phyloP scores from a whole-genome alignment of 1,140 invertebrate species.

The Drosophila bocki region DNA sequence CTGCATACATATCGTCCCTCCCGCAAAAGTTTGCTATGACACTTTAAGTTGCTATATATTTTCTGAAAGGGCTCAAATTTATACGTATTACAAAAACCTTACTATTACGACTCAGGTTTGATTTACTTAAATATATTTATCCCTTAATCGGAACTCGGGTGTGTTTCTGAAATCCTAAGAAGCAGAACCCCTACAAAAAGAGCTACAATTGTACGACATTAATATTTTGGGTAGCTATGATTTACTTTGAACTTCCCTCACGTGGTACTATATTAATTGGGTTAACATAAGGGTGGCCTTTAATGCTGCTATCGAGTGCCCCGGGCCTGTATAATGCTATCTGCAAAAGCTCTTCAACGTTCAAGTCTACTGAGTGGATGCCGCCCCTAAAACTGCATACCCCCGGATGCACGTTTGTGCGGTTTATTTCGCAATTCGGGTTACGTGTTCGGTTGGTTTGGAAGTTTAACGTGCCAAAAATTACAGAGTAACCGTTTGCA shows the following conservation, averaged over 20 bases:
- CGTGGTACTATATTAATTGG: not conserved
- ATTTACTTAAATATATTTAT: not conserved
- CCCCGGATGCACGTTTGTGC: conserved; percentile 51
- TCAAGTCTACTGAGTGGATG: conserved; percentile 66
- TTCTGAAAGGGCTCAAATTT: not conserved
- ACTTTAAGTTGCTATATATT: conserved; percentile 20
- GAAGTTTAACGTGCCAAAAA: conserved; percentile 66
- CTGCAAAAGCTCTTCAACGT: conserved; percentile 36
- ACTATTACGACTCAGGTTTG: not conserved
- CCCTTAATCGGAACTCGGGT: not conserved
- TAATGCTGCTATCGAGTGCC: conserved; percentile 11
- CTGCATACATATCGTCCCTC: conserved; percentile 4
- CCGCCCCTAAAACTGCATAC: conserved; percentile 2
- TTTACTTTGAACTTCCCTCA: conserved; percentile 2
- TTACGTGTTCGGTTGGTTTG: conserved; percentile 67
- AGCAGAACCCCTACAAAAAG: no score
- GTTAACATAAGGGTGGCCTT: conserved; percentile 3
- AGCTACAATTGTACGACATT: not conserved
- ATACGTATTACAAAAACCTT: not conserved
- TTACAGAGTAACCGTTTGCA: conserved; percentile 36
- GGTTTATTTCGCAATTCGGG: conserved; percentile 76
- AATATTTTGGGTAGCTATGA: not conserved
- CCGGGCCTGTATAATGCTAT: not conserved
- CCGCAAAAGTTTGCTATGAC: conserved; percentile 30
- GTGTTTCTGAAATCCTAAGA: no score